Base-by-base conservation (phyloP, 1,140 invertebrate genomes). In the Coboldia fuscipes region DNA sequence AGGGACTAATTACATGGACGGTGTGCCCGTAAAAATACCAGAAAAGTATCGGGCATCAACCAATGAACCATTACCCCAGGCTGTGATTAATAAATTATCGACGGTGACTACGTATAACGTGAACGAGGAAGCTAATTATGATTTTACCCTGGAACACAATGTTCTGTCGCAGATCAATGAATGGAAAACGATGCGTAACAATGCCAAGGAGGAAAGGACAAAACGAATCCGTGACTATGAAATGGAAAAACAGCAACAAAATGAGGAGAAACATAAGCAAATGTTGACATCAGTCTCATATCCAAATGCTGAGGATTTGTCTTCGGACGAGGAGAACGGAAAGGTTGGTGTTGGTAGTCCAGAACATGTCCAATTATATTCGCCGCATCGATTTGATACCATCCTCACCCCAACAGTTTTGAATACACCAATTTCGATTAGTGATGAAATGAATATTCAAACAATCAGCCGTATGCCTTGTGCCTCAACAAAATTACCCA, bases 11-110 rank as follows among this genome's bases (percentile, higher is more conserved):
- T 78, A 70, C 42, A 74, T 82, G 69, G 80, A 84, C 56, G 75
- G 72, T 40, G 69, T 85, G 39, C 71, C 78, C 37, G 80, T 88
- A 28, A 84, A 84, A 64, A 84, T 88, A 51, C 72, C 75, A 30
- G 78, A 84, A 57, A 75, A 72, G 39, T 84, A 80, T 44, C 78
- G 80, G 55, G 72, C 76, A 36, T 79, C 79, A 13, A 66, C 68
- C 36, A 65, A 66, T 54, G 69, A 81, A 31, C 65, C 69, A 39
- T 50, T 82, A 41, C 70, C 75, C 28, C 66, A 70, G 38, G 66
- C 64, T 40, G 67, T 73, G 41, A 59, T 62, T 20, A 69, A 74
- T 46, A 64, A 65, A 46, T 45, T 72, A 26, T 51, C 52, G 0
- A 46, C 54, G 39, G 40, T 41, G 38, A 63, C 44, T 47, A 69